Base-by-base conservation (phyloP, 1,140 invertebrate genomes). In the Trichoplusia ni region DNA sequence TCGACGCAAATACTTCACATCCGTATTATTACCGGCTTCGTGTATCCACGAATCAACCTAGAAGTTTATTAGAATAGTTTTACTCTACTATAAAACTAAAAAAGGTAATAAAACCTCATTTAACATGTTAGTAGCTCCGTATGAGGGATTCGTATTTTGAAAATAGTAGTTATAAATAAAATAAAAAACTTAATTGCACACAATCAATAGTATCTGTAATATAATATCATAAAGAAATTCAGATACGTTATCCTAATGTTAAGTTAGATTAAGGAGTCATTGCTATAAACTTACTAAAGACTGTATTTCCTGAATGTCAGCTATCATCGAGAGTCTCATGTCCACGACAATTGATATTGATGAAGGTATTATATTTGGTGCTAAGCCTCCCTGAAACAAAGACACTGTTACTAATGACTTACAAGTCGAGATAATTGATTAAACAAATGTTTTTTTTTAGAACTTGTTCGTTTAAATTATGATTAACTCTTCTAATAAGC, bases 361-460 rank as follows among this genome's bases (percentile, higher is more conserved):
- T 31, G 93, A 93, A 0, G 98, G 98, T 51, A 99, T 93, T 2
- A 99, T 96, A 90, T 99, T 99, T 1, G 92, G 88, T 83, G 98
- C 97, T 1, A 98, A 92, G 5, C 98, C 98, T 60, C 97, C 97
- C 92, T 95, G 77, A 31, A 94, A 81, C 40, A n/a, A 27, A n/a
- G n/a, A n/a, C n/a, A n/a, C n/a, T n/a, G n/a, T n/a, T n/a, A n/a
- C n/a, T n/a, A n/a, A n/a, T n/a, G n/a, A n/a, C n/a, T n/a, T n/a
- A n/a, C n/a, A n/a, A n/a, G n/a, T n/a, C n/a, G n/a, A n/a, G n/a
- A n/a, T n/a, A n/a, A n/a, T n/a, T n/a, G n/a, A n/a, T n/a, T n/a
- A n/a, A n/a, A n/a, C n/a, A n/a, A n/a, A n/a, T n/a, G n/a, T n/a
- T n/a, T n/a, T n/a, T n/a, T n/a, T n/a, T n/a, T n/a, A n/a, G n/a